Base-by-base conservation (phyloP, 2,113 vertebrate genomes). In the Nycticryphes semicollaris region DNA sequence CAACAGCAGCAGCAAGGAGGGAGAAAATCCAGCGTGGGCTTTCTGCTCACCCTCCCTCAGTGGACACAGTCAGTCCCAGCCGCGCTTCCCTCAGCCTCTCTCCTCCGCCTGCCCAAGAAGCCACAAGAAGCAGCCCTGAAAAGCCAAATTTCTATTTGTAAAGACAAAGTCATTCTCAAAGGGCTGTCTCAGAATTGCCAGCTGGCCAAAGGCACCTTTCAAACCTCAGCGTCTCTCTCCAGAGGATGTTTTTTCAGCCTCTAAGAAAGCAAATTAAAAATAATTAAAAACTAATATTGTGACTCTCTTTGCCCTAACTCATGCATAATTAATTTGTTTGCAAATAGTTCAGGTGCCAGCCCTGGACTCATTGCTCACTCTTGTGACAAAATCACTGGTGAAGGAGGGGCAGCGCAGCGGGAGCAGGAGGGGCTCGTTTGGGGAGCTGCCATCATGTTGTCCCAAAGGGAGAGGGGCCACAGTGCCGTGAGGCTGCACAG, bases 361-460 rank as follows among this genome's bases (percentile, higher is more conserved):
- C 50, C 25, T 1, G 3, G 57, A 10, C 2, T 0, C 3, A 1
- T 14, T 20, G 35, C 87, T 93, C 37, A 3, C 50, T 12, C 37
- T 2, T 6, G 35, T 17, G 50, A 20, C 41, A 8, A 1, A 1
- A 2, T 3, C 48, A 3, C 30, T 8, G n/a, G 28, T 7, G 59
- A 27, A 7, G 0, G 28, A 23, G 57, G 23, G 33, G 74, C 68
- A 64, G 84, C 19, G 2, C 68, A 14, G 27, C 0, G 27, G 23
- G 63, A 1, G 1, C 0, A 8, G 51, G 39, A 41, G 57, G 1
- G 15, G n/a, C 4, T n/a, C 20, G 35, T 47, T 20, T 14, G 0
- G 31, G 59, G 79, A 45, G 50, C n/a, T 70, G 43, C 41, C 25
- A 3, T 15, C 21, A 7, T 17, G 27, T 18, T 54, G 53, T 54